These are phyloP conservation scores for Loriculus beryllinus DNA, from an alignment of 2,797 vertebrate species.

Conservation along the genomic window DNA sequence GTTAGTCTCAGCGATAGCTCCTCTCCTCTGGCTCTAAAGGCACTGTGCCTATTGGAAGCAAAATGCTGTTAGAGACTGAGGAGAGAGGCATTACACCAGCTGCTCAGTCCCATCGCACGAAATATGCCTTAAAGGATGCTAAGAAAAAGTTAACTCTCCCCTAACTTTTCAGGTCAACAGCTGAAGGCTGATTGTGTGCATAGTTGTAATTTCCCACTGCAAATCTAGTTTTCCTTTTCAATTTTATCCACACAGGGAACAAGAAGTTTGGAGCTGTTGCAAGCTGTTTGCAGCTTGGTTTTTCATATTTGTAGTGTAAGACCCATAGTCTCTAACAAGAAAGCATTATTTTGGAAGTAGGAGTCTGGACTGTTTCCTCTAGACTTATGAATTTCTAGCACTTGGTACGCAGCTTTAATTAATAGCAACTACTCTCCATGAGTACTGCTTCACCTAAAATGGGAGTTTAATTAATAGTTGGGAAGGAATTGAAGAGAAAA, in stretches of 20 bases:
- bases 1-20: not conserved
- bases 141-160: not conserved
- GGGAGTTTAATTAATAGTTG: not conserved
- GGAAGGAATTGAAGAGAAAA: not conserved
- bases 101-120: not conserved
- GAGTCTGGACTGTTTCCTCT: not conserved
- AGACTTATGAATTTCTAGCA: not conserved
- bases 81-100: not conserved
- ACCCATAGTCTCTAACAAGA: not conserved
- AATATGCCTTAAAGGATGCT: not conserved
- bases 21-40: not conserved
- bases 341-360: not conserved
- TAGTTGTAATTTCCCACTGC: not conserved
- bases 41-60: not conserved
- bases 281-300: not conserved
- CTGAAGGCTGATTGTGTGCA: not conserved
- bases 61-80: not conserved
- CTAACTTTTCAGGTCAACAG: not conserved
- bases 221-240: not conserved
- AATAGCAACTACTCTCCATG: not conserved
- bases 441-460: not conserved
- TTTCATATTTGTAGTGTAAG: not conserved
- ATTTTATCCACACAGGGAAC: not conserved
- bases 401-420: not conserved
- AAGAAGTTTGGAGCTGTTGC: not conserved